phyloP scores from a whole-genome alignment of 2,888 invertebrate species.

The Cheilosia urbana region DNA sequence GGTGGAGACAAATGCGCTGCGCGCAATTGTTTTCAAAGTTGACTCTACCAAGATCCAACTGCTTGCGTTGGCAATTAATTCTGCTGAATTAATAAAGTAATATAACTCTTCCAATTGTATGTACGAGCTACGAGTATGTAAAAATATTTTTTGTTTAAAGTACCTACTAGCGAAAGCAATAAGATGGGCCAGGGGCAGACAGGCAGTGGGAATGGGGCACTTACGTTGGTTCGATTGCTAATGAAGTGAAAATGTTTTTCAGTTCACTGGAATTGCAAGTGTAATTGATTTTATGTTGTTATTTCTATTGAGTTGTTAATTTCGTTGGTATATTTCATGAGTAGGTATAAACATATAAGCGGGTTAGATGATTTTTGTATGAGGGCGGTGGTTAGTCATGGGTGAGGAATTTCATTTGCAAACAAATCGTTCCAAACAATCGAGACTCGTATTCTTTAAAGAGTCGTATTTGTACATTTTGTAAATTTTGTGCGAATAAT shows the following conservation, averaged over 20 bases:
- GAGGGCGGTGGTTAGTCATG: constrained; percentile 46
- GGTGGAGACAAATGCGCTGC: constrained; percentile 41
- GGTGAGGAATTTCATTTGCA: constrained; percentile 36
- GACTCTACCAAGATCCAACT: constrained; percentile 16
- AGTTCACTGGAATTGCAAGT: constrained; percentile 42
- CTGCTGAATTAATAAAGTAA: constrained; percentile 66
- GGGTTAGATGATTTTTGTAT: constrained; percentile 6
- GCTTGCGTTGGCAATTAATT: constrained; percentile 66
- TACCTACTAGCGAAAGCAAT: neutral
- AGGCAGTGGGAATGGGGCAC: constrained; percentile 6
- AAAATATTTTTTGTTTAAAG: constrained; percentile 5
- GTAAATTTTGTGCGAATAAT: constrained; percentile 3
- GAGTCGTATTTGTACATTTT: constrained; percentile 4
- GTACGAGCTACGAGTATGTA: constrained; percentile 1
- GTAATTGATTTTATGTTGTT: constrained; percentile 52
- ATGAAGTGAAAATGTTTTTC: constrained; percentile 65
- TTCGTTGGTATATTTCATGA: constrained; percentile 2
- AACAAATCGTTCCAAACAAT: constrained; percentile 21
- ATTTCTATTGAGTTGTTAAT: constrained; percentile 52
- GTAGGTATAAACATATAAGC: neutral
- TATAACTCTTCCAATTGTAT: constrained; percentile 46
- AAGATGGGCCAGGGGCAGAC: neutral
- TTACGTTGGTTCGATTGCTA: constrained; percentile 33
- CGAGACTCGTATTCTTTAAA: constrained; percentile 18
- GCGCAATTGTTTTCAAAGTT: constrained; percentile 56